These are phyloP conservation scores for Plusia festucae DNA, from an alignment of 2,888 invertebrate species.

Conservation along the genomic window DNA sequence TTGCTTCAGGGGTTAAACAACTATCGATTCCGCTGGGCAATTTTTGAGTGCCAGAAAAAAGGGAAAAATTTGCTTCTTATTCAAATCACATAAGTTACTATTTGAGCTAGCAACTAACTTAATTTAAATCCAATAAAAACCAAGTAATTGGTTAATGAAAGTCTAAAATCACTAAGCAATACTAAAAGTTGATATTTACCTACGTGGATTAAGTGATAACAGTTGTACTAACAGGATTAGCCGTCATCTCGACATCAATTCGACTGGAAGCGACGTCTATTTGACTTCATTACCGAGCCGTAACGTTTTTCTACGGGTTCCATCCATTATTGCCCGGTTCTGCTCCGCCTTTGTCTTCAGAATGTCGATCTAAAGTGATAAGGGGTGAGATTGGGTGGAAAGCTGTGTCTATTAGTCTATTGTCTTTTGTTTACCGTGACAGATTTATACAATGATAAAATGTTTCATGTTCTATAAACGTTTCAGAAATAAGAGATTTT, in stretches of 20 bases:
- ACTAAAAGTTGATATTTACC: slow-evolving; percentile 18
- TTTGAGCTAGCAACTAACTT: neutral
- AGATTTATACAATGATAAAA: neutral
- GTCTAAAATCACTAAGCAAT: slow-evolving; percentile 8
- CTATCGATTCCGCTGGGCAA: too few species aligned
- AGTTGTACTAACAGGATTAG: slow-evolving; percentile 47
- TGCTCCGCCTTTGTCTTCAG: slow-evolving; percentile 25
- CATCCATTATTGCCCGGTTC: slow-evolving; percentile 33
- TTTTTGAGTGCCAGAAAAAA: too few species aligned
- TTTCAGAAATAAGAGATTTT: neutral
- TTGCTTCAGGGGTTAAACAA: too few species aligned
- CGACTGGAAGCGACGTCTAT: slow-evolving; percentile 35
- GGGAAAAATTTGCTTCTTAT: too few species aligned
- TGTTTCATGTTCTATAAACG: neutral
- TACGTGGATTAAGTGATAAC: slow-evolving; percentile 29
- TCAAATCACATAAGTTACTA: too few species aligned
- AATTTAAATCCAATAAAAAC: neutral
- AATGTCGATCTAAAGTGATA: slow-evolving; percentile 36
- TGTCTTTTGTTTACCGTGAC: slow-evolving; percentile 14
- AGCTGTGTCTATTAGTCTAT: slow-evolving; percentile 42
- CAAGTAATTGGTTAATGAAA: neutral
- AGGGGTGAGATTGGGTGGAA: slow-evolving; percentile 34
- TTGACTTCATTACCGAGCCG: slow-evolving; percentile 45
- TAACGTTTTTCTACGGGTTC: slow-evolving; percentile 35
- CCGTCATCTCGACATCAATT: slow-evolving; percentile 30